Evolutionary conservation across 2,113 vertebrate species (phyloP).

Genomic region (Trogon surrucura): DNA sequence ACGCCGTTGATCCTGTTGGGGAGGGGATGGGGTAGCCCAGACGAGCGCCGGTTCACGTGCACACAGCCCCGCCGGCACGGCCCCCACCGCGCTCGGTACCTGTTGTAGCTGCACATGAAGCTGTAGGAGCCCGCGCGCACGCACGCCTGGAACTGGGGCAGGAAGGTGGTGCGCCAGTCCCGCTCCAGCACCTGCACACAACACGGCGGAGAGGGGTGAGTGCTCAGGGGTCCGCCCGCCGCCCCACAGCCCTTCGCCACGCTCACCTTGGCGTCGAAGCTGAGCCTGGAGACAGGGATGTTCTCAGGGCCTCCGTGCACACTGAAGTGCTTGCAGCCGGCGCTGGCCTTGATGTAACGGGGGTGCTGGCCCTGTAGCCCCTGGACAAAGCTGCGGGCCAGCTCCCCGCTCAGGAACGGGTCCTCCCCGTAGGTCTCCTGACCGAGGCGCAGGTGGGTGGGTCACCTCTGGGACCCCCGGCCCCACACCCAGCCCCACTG

Average conservation of each 20-base stretch:
- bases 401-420: slow-evolving; percentile 59
- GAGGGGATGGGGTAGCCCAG: neutral
- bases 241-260: rapidly evolving
- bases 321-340: slow-evolving; percentile 73
- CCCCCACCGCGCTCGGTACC: neutral
- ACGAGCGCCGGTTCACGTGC: rapidly evolving
- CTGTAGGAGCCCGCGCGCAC: too few relatives aligned
- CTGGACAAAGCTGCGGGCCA: slow-evolving; percentile 65
- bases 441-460: rapidly evolving
- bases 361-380: slow-evolving; percentile 73
- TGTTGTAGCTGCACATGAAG: neutral
- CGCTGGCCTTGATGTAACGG: slow-evolving; percentile 63
- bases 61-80: rapidly evolving
- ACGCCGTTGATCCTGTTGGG: slow-evolving; percentile 63
- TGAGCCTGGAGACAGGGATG: slow-evolving; percentile 60
- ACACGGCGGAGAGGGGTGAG: neutral
- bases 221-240: rapidly evolving
- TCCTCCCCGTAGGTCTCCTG: slow-evolving; percentile 76
- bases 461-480: neutral
- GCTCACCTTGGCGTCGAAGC: slow-evolving; percentile 56
- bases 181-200: slow-evolving; percentile 19
- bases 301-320: slow-evolving; percentile 73
- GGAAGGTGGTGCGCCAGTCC: too few relatives aligned
- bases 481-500: neutral
- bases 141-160: too few relatives aligned